Conservation (phyloP, 2,797 vertebrate species). For the Lepus oiostolus region DNA sequence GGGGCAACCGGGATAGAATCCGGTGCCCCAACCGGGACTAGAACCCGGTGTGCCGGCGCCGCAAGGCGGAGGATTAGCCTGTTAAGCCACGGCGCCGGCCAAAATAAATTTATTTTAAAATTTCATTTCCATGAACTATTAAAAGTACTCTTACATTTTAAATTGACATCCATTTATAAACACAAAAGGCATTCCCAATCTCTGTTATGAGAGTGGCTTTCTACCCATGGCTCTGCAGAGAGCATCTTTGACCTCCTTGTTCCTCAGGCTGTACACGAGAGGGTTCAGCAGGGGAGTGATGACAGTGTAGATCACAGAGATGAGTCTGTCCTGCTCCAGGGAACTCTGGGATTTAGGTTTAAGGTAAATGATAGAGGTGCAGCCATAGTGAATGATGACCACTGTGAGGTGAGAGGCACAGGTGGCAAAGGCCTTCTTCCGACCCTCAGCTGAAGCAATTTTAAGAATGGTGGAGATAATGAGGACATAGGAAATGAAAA, state of each 20-base stretch:
- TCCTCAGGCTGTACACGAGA: constrained; percentile 72
- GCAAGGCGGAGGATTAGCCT: too few species aligned
- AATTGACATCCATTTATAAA: too few species aligned
- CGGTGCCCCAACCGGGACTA: too few species aligned
- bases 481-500: constrained; percentile 75
- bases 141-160: too few species aligned
- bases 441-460: constrained; percentile 64
- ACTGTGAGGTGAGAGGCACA: constrained; percentile 71
- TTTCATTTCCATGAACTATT: too few species aligned
- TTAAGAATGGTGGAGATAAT: constrained; percentile 74
- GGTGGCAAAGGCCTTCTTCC: constrained; percentile 77
- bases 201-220: neutral
- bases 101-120: too few species aligned
- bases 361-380: constrained; percentile 73
- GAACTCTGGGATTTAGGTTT: constrained; percentile 75
- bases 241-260: constrained; percentile 75
- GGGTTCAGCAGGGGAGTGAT: constrained; percentile 76
- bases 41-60: too few species aligned
- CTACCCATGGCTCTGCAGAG: neutral
- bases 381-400: constrained; percentile 77
- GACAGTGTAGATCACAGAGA: constrained; percentile 75
- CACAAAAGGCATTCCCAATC: neutral
- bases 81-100: too few species aligned
- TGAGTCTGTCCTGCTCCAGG: constrained; percentile 73
- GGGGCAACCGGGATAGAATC: too few species aligned